Evolutionary conservation across 2,113 vertebrate genomes (phyloP), one percentile per base, ranked within the genome.

Genomic region (Macquaria australasica): DNA sequence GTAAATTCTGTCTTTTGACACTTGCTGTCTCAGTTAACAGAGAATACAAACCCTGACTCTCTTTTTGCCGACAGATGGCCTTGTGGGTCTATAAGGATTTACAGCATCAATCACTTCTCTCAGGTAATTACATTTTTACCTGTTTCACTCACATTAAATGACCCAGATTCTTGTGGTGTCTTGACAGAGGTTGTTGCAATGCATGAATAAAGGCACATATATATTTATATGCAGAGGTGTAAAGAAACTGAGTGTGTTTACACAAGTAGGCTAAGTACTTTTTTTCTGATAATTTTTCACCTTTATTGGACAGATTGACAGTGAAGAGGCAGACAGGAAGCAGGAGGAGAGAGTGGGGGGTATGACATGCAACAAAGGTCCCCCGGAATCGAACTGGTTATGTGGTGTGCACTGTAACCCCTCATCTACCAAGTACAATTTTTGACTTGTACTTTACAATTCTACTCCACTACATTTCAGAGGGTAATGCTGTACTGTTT

Each of bases 1-100:
- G 92, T 88, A 91, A 94, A 94, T 95, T 91, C 85, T 81, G 77
- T 86, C 80, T 88, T 90, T 93, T 94, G 93, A 92, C 79, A 62
- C 45, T 78, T 86, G 43, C 73, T 85, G 92, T 91, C 83, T 77
- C 85, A 86, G 91, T 94, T 93, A 92, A 78, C 83, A 60, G 90
- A 85, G 82, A 90, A 86, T 91, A 87, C 73, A 58, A 89, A 77
- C 50, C 45, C 34, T 51, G 45, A 5, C 55, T 79, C 73, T 63
- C 12, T 79, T 67, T 80, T 68, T 74, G 64, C 60, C 11, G 28
- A 59, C 73, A 87, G 77, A 83, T 82, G 76, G 77, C 77, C n/a
- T 51, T 34, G 28, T 25, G 14, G 31, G 20, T 5, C n/a, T 25
- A 1, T 9, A 39, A 23, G 14, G 50, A 62, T 73, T 70, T 62